Percentiles rank a stretch among this genome's conserved stretches.
These are phyloP conservation scores for Grapholita molesta DNA, from an alignment of 1,140 invertebrate species.

Conservation along the genomic window DNA sequence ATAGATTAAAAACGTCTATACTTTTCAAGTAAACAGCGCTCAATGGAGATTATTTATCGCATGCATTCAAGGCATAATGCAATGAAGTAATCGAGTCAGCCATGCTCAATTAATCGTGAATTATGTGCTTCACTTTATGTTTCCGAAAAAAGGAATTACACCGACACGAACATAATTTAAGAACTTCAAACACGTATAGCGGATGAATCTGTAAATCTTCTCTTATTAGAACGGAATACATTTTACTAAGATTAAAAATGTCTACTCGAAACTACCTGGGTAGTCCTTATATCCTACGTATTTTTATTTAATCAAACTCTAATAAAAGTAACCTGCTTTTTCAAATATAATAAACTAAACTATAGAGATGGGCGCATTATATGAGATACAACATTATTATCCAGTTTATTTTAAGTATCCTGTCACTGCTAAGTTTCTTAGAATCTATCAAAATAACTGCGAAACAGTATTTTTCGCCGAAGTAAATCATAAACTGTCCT, in stretches of 20 bases:
- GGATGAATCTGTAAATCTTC: too few species aligned
- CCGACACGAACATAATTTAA: not conserved
- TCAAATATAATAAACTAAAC: too few species aligned
- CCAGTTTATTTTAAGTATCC: not conserved
- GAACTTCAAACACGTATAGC: not conserved
- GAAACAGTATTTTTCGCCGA: not conserved
- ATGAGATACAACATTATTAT: not conserved
- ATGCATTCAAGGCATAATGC: slow-evolving; percentile 6
- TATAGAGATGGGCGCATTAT: not conserved
- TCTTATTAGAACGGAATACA: too few species aligned
- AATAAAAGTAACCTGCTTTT: too few species aligned
- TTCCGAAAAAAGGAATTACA: not conserved
- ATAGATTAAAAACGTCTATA: too few species aligned
- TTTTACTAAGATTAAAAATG: too few species aligned
- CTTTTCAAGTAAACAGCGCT: too few species aligned
- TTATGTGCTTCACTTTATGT: slow-evolving; percentile 2
- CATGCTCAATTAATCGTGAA: slow-evolving; percentile 14
- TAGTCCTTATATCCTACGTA: too few species aligned
- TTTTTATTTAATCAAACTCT: too few species aligned
- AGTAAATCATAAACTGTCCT: not conserved
- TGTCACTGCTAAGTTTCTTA: not conserved
- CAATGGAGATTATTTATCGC: not conserved
- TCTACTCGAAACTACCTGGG: too few species aligned
- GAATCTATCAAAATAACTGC: not conserved
- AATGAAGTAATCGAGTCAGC: slow-evolving; percentile 11